Evolutionary conservation across 1,140 invertebrate species (phyloP).

Genomic region (Apis mellifera): Amel_HAv3.1 CM009941.2:9531501-9532000

Average conservation of each 20-base stretch:
- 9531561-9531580: too few relatives aligned
- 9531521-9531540: too few relatives aligned
- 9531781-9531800: background rate
- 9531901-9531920: slow-evolving; percentile 40
- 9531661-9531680: too few relatives aligned
- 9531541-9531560: too few relatives aligned
- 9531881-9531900: slow-evolving; percentile 7
- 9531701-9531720: too few relatives aligned
- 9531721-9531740: too few relatives aligned
- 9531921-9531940: slow-evolving; percentile 36
- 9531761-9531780: background rate
- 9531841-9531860: background rate
- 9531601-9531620: too few relatives aligned
- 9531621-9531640: background rate
- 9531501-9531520: too few relatives aligned
- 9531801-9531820: slow-evolving; percentile 24
- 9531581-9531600: too few relatives aligned
- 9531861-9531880: background rate
- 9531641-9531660: background rate
- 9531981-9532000: slow-evolving; percentile 6
- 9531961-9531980: background rate
- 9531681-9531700: too few relatives aligned
- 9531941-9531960: slow-evolving; percentile 35
- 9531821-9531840: slow-evolving; percentile 32
- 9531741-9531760: too few relatives aligned